Evolutionary conservation across 2,113 vertebrate species (phyloP), one percentile per base, ranked within the genome.

Genomic region (Nyctibius bracteatus): DNA sequence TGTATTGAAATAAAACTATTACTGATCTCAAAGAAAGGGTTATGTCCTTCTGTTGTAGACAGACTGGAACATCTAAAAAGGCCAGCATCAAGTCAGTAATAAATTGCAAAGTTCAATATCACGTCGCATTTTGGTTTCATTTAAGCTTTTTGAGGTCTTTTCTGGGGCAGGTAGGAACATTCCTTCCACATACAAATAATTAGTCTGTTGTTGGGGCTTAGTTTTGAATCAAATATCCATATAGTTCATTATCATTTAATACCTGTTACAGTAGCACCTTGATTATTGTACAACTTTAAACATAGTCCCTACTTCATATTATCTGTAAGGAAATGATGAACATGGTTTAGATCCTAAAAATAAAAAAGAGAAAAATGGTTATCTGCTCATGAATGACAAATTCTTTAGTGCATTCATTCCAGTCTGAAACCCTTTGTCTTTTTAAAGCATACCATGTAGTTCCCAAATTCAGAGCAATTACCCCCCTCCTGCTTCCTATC

Each of bases 201-300:
- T 37, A 68, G 3, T 65, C 80, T 80, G 65, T 30, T 84, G 47
- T 67, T 65, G 79, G 94, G 65, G 47, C 57, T 92, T 88, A 92
- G 51, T 63, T 94, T 89, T 74, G 54, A 79, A 71, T 84, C 81
- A 68, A 87, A 52, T 49, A 83, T 47, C 30, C 35, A 20, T 33
- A 24, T 17, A 92, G n/a, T 35, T 75, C 57, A 62, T 88, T 88
- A 63, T 77, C 5, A 80, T 79, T 93, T 83, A 57, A 55, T 57
- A 71, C 41, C 31, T 90, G 28, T 90, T 94, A 82, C 55, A 95
- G 57, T 83, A 96, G 86, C 94, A 95, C 95, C 96, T 90, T 87
- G 86, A 91, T 79, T 79, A 81, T 24, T 81, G 39, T 92, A 89
- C 81, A 87, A 15, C 65, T 87, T 94, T n/a, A 87, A 88, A 81